phyloP scores from a whole-genome alignment of 2,797 vertebrate species.

The Taenioides sp. region DNA sequence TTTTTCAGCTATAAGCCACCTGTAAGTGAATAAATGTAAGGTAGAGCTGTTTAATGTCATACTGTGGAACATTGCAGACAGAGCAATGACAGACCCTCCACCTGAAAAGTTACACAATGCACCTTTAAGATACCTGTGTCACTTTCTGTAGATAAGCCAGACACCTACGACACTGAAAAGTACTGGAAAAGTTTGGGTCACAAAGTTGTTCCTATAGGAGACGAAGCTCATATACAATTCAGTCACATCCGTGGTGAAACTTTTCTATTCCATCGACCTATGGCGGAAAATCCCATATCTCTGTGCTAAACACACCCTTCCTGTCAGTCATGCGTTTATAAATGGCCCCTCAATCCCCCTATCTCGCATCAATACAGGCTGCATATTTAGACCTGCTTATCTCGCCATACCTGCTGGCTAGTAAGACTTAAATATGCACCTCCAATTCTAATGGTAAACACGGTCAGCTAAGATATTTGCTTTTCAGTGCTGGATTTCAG shows the following conservation, averaged over 20 bases:
- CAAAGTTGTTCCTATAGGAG: not conserved
- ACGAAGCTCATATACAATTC: not conserved
- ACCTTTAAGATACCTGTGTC: not conserved
- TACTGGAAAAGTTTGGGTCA: not conserved
- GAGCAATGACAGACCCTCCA: too few relatives aligned
- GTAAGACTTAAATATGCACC: not conserved
- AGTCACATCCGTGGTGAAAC: not conserved
- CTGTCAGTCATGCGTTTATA: constrained; percentile 2
- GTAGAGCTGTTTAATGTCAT: too few relatives aligned
- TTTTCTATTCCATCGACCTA: not conserved
- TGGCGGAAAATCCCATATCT: not conserved
- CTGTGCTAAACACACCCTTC: not conserved
- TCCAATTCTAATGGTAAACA: not conserved
- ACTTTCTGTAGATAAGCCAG: not conserved
- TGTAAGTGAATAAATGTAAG: too few relatives aligned
- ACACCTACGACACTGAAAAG: too few relatives aligned
- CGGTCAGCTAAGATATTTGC: too few relatives aligned
- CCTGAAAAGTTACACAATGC: too few relatives aligned
- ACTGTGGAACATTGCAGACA: too few relatives aligned
- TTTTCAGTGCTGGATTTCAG: too few relatives aligned
- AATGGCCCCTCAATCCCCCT: not conserved
- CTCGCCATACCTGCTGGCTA: not conserved
- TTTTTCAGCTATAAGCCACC: too few relatives aligned
- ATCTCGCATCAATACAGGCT: not conserved
- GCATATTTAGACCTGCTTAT: not conserved